Evolutionary conservation across 2,888 invertebrate genomes (phyloP).

Genomic region (Erynnis tages): DNA sequence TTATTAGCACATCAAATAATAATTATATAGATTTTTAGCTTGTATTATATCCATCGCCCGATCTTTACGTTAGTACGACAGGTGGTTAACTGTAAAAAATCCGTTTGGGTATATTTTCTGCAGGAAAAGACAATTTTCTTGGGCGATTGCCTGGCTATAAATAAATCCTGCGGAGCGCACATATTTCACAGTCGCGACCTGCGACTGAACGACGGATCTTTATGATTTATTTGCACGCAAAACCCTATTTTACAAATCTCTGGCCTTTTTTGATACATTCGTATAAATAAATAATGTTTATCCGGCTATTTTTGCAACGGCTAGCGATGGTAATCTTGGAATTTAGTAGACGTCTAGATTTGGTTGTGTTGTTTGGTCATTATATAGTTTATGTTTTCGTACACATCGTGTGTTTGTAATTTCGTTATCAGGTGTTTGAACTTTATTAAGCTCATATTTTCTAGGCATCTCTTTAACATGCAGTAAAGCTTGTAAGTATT

Average conservation of each 20-base stretch:
- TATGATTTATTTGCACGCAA: conserved; percentile 55
- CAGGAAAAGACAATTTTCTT: conserved; percentile 27
- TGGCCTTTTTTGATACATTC: conserved; percentile 19
- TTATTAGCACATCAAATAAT: too few species aligned
- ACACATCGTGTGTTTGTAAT: too few species aligned
- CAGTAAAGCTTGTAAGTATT: too few species aligned
- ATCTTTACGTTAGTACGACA: too few species aligned
- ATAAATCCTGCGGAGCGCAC: conserved; percentile 46
- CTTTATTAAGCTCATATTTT: too few species aligned
- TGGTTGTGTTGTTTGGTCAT: too few species aligned
- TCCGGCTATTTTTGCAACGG: conserved; percentile 1
- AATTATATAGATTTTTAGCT: too few species aligned
- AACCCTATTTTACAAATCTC: conserved; percentile 29
- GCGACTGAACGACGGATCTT: conserved; percentile 54
- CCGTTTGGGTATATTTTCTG: conserved; percentile 18
- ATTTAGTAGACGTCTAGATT: too few species aligned
- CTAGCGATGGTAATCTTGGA: not conserved
- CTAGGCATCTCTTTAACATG: too few species aligned
- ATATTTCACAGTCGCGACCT: conserved; percentile 58
- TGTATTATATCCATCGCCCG: too few species aligned
- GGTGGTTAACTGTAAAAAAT: conserved; percentile 7
- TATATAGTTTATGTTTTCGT: too few species aligned
- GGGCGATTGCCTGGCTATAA: conserved; percentile 50
- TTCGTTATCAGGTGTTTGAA: too few species aligned
- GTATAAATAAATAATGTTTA: conserved; percentile 16